Evolutionary conservation across 2,113 vertebrate genomes (phyloP).

Genomic region (Protobothrops mucrosquamatus): DNA sequence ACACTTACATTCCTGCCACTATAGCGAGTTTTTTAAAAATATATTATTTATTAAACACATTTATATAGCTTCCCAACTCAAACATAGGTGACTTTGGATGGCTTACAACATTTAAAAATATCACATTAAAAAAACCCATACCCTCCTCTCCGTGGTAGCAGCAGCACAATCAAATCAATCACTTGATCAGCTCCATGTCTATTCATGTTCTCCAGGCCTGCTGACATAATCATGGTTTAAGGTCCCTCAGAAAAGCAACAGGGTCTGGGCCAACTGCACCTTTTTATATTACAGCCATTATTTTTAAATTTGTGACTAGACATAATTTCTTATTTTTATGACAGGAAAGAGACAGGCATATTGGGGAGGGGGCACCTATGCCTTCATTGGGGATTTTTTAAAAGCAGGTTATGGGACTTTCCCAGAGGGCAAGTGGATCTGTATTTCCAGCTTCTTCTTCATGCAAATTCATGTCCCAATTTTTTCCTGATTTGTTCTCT

Average conservation of each 20-base stretch:
- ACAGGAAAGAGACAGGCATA: background rate
- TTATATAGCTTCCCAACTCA: background rate
- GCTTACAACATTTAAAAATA: background rate
- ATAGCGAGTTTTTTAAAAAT: background rate
- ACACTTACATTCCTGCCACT: background rate
- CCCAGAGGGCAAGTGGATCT: background rate
- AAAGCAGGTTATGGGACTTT: background rate
- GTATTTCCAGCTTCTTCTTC: background rate
- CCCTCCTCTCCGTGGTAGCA: background rate
- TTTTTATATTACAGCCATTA: background rate
- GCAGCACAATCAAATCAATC: background rate
- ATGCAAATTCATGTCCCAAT: background rate
- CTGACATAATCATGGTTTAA: background rate
- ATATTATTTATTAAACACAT: background rate
- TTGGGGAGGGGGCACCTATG: background rate
- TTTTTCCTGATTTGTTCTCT: background rate
- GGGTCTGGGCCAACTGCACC: background rate
- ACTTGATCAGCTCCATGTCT: background rate
- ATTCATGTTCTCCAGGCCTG: background rate
- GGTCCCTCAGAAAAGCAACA: background rate
- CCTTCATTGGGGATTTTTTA: background rate
- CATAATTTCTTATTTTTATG: background rate
- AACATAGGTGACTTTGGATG: background rate
- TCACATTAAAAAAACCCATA: background rate
- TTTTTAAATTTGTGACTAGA: background rate